Evolutionary conservation across 2,888 invertebrate genomes (phyloP), one percentile per base, ranked within the genome.

Genomic region (Drosophila kanekoi): DNA sequence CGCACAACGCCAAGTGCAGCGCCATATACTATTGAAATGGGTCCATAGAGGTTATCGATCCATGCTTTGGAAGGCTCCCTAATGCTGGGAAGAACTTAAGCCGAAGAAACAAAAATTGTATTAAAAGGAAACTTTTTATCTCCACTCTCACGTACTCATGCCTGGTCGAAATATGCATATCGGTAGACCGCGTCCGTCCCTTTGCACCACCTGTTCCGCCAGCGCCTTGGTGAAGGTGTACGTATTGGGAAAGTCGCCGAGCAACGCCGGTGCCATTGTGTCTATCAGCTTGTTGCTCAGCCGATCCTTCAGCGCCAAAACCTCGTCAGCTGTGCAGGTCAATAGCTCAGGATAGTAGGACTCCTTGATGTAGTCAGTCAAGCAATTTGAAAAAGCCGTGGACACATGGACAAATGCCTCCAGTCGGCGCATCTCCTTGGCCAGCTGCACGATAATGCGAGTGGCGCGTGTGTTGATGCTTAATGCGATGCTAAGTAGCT

Each of bases 181-280:
- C 0, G 96, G 96, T 56, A 96, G 87, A 16, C 93, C 93, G 40
- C 92, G 92, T 0, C 94, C 93, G 76, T 94, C 93, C 54, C 92
- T 93, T 33, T 93, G 90, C 5, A 96, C 91, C 32, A 94, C 85
- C 70, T 94, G 93, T 90, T 96, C 96, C 0, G 95, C 95, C 60
- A 96, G 90, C 5, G 95, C 94, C 91, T 96, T 96, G 4, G 96
- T 96, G 89, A 93, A 95, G 4, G 95, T 94, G 91, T 96, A 96
- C 1, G 96, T 95, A 89, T 96, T 96, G 1, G 96, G 96, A 64
- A 77, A 91, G n/a, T 76, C 81, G 20, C 82, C 87, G 28, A 89
- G 64, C 47, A 92, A 64, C 2, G 82, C 81, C 0, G 72, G 53
- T 18, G 91, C 77, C 67, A 93, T 87, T 6, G 77, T 76, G 52